Evolutionary conservation across 2,888 invertebrate species (phyloP), one percentile per base, ranked within the genome.

Genomic region (Ferdinandea cuprea): DNA sequence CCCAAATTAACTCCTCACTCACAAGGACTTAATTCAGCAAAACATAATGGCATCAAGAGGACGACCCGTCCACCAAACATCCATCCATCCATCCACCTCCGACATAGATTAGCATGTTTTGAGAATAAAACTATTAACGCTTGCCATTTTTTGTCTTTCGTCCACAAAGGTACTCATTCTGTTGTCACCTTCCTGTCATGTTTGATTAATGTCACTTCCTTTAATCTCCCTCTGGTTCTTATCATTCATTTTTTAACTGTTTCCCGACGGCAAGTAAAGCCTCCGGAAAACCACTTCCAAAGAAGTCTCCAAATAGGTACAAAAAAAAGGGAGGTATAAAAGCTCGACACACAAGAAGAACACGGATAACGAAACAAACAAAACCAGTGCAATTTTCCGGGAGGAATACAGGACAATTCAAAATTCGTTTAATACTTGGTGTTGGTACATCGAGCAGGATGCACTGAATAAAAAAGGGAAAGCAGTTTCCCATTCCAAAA

Each of bases 361-460:
- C 11, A 68, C 9, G 44, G 44, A 42, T 37, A 46, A 42, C 13
- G 30, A 50, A 44, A 1, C 7, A 25, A 44, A 32, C 48, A 32
- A 42, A 32, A 54, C 40, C 42, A 1, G 9, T 32, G 37, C 80
- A 81, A 71, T 65, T 46, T 63, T 59, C 50, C 17, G 11, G 37
- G 58, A 76, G 76, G 30, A 65, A 69, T 56, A 74, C 63, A 69
- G 76, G 74, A 80, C 80, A 80, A 80, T 80, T 80, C 76, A 76
- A 80, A 80, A 80, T 80, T 63, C 80, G 63, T 80, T 80, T 80
- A 76, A 76, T 71, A 76, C 69, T 65, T 65, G n/a, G n/a, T n/a
- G n/a, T n/a, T n/a, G n/a, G 21, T 65, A 37, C 63, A 48, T 46
- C 52, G 63, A 11, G 69, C 21, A 44, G 69, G 56, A 58, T 58